Conservation (phyloP, 2,888 invertebrate species). For the Clitarchus hookeri region DNA sequence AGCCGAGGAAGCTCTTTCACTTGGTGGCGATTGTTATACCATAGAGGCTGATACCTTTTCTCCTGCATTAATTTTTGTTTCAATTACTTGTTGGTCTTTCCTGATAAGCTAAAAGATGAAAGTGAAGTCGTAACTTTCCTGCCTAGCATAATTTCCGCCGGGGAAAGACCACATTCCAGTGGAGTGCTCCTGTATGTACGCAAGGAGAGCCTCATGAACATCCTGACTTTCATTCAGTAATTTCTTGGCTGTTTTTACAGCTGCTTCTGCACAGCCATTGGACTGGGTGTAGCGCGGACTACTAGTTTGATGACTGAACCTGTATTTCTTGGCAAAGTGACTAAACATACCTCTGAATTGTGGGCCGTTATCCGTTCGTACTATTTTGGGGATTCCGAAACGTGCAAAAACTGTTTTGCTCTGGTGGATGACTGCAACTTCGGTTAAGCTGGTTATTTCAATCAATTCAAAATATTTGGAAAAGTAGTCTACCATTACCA, state of each 20-base stretch:
- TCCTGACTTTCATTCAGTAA: background rate
- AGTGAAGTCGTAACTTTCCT: slow-evolving; percentile 4
- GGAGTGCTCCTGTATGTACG: background rate
- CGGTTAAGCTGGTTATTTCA: background rate
- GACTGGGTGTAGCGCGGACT: background rate
- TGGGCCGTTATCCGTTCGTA: background rate
- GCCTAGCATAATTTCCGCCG: background rate
- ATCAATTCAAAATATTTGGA: background rate
- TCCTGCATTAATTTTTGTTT: background rate
- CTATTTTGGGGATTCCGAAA: background rate
- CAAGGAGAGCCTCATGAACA: background rate
- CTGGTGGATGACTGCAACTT: background rate
- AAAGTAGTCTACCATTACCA: background rate
- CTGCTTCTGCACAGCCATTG: background rate
- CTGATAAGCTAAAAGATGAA: background rate
- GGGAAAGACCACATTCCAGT: background rate
- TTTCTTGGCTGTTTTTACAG: slow-evolving; percentile 5
- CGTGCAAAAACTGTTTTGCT: background rate
- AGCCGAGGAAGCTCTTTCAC: background rate
- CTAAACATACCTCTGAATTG: background rate
- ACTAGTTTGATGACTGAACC: background rate
- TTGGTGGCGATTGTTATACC: background rate
- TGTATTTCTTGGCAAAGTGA: background rate
- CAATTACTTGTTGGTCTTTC: background rate
- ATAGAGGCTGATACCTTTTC: background rate